Conservation (phyloP, 2,113 vertebrate species). For the Cynocephalus volans region DNA sequence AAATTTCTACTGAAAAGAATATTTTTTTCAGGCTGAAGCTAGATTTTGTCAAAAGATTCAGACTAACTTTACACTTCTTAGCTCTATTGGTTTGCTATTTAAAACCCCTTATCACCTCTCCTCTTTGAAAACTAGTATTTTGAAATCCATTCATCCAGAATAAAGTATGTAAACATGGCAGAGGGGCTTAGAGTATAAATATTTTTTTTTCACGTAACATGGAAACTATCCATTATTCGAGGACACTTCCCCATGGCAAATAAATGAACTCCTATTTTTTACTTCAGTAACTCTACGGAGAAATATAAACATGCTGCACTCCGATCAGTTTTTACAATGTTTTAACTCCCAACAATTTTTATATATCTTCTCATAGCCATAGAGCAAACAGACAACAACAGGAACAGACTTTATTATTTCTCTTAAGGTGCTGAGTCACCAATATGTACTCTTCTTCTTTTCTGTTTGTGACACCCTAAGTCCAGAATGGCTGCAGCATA, state of each 20-base stretch:
- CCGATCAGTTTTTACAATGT: background rate
- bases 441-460: slow-evolving; percentile 33
- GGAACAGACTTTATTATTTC: background rate
- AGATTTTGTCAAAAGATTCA: background rate
- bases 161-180: background rate
- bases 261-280: background rate
- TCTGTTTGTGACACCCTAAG: slow-evolving; percentile 58
- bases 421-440: slow-evolving; percentile 64
- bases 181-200: background rate
- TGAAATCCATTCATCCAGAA: background rate
- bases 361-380: background rate
- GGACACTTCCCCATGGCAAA: background rate
- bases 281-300: background rate
- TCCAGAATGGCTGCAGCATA: slow-evolving; percentile 74
- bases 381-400: background rate
- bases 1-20: background rate
- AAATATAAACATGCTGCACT: background rate
- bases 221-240: background rate
- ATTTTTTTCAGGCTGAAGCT: background rate
- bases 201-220: background rate
- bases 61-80: background rate
- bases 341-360: slow-evolving; percentile 8
- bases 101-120: background rate
- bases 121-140: background rate
- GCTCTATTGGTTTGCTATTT: background rate